Evolutionary conservation across 2,113 vertebrate genomes (phyloP).

Genomic region (Corvus moneduloides): DNA sequence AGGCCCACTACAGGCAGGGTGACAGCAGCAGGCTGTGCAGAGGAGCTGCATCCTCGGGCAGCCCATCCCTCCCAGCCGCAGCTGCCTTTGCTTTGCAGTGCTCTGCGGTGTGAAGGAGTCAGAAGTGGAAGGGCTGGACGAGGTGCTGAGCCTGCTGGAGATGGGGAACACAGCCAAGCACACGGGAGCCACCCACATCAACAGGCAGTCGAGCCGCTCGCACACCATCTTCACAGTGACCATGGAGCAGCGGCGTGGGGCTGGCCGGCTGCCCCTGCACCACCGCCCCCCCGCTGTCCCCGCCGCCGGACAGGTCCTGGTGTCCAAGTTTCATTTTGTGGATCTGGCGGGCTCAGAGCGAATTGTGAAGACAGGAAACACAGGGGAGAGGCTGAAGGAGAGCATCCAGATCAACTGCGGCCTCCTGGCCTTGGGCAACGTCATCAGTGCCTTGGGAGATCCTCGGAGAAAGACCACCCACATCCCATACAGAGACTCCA

Average conservation of each 20-base stretch:
- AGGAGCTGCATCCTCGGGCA: fast-evolving
- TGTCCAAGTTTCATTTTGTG: conserved; percentile 96
- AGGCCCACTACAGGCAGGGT: fast-evolving
- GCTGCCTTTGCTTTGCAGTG: conserved; percentile 72
- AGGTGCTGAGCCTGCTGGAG: conserved; percentile 93
- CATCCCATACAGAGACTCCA: conserved; percentile 96
- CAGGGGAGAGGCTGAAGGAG: conserved; percentile 91
- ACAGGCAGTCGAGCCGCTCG: conserved; percentile 90
- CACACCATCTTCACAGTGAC: conserved; percentile 92
- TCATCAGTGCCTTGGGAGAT: conserved; percentile 94
- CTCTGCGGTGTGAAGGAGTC: conserved; percentile 92
- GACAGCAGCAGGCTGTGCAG: not conserved
- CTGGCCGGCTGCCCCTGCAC: conserved; percentile 69
- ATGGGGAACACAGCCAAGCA: conserved; percentile 93
- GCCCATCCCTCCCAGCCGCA: not conserved
- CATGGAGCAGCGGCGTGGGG: conserved; percentile 89
- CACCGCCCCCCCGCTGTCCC: not conserved
- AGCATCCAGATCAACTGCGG: conserved; percentile 97
- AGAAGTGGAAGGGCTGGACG: conserved; percentile 93
- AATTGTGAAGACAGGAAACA: conserved; percentile 90
- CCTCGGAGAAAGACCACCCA: conserved; percentile 89
- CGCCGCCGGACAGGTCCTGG: conserved; percentile 77
- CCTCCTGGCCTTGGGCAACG: conserved; percentile 91
- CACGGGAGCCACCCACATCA: conserved; percentile 91
- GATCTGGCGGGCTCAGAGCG: conserved; percentile 94